Percentiles rank a stretch among this genome's conserved stretches.
Conservation (phyloP, 2,113 vertebrate species). For the Vulpes vulpes region DNA sequence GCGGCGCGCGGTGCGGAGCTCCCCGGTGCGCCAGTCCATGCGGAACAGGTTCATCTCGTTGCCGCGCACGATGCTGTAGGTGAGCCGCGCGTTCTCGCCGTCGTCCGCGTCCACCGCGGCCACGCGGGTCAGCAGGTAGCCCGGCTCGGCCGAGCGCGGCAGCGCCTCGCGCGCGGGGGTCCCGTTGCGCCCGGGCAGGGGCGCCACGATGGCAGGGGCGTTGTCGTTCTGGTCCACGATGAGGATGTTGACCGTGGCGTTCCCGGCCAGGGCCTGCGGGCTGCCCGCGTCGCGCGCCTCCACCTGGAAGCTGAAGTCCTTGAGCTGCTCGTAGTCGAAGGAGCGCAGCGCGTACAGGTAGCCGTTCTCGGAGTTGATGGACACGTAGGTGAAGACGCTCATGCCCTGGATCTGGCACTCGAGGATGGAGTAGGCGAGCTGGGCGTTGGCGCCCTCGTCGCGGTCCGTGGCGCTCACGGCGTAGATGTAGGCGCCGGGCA, state of each 20-base stretch:
- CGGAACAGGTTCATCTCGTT: slow-evolving; percentile 97
- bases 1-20: slow-evolving; percentile 94
- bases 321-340: slow-evolving; percentile 98
- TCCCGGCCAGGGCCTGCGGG: slow-evolving; percentile 92
- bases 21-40: slow-evolving; percentile 98
- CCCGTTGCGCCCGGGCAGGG: slow-evolving; percentile 94
- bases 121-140: slow-evolving; percentile 95
- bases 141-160: slow-evolving; percentile 95
- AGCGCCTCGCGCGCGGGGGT: slow-evolving; percentile 94
- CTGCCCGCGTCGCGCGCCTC: slow-evolving; percentile 93
- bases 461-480: slow-evolving; percentile 96
- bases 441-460: slow-evolving; percentile 95
- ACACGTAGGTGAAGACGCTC: slow-evolving; percentile 99
- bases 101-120: slow-evolving; percentile 97
- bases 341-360: slow-evolving; percentile 97
- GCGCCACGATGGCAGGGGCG: slow-evolving; percentile 94
- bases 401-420: slow-evolving; percentile 98
- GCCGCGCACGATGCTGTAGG: slow-evolving; percentile 96
- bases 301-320: slow-evolving; percentile 97
- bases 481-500: slow-evolving; percentile 97
- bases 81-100: slow-evolving; percentile 96
- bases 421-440: slow-evolving; percentile 95
- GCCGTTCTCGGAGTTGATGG: slow-evolving; percentile 98
- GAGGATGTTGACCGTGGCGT: slow-evolving; percentile 95
- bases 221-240: slow-evolving; percentile 98